phyloP scores from a whole-genome alignment of 2,888 invertebrate genomes.

The Limnephilus marmoratus region DNA sequence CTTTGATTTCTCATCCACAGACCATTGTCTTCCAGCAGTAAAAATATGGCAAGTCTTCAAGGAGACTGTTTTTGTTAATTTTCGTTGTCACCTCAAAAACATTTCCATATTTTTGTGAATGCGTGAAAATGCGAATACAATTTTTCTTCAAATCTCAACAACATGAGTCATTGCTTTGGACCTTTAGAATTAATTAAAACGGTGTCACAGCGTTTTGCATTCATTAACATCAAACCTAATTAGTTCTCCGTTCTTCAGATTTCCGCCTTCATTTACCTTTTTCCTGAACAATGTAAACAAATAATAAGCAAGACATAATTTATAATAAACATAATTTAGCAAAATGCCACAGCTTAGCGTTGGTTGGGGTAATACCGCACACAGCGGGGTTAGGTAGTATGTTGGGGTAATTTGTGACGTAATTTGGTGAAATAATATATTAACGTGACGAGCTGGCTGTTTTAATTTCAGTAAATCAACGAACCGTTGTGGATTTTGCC shows the following conservation, averaged over 20 bases:
- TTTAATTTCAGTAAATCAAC: conserved; percentile 47
- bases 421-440: background rate
- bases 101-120: background rate
- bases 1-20: too few relatives aligned
- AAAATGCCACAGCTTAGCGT: background rate
- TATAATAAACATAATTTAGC: background rate
- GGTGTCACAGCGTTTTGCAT: background rate
- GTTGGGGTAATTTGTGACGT: conserved; percentile 47
- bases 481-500: background rate
- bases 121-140: background rate
- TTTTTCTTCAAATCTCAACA: background rate
- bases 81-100: background rate
- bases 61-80: background rate
- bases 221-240: background rate
- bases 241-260: background rate
- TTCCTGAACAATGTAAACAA: background rate
- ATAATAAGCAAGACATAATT: background rate
- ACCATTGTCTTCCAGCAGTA: too few relatives aligned
- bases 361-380: background rate
- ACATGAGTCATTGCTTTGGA: background rate
- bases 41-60: too few relatives aligned
- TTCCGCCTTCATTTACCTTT: background rate
- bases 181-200: conserved; percentile 5
- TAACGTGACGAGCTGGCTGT: conserved; percentile 33
- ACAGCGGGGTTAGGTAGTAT: conserved; percentile 24